Evolutionary conservation across 2,797 vertebrate genomes (phyloP), one percentile per base, ranked within the genome.

Genomic region (Coilia nasus): DNA sequence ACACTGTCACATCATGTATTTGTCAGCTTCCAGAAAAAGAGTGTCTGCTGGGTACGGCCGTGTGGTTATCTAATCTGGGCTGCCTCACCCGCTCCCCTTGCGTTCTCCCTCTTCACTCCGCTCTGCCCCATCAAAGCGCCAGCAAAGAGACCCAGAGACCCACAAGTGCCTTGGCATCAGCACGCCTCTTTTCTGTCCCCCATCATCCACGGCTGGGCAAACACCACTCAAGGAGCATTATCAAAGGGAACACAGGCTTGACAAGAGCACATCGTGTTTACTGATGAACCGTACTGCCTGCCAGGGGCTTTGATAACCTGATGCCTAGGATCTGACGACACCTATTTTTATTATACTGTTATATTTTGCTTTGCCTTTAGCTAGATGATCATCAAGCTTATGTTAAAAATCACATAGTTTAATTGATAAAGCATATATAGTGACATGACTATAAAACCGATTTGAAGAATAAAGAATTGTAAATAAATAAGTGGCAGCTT

Each of bases 21-120:
- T 87, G 83, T 86, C 88, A 86, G 88, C 81, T 83, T 85, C 85
- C 90, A 87, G 91, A 92, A 88, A 83, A 90, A 93, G 85, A 86
- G 89, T 88, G 90, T 87, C 90, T 9, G 50, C 1, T 87, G 89
- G 84, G 84, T 83, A 85, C 87, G 44, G 88, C 64, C 50, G 87
- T 88, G 87, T 88, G 88, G 87, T 81, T 83, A 87, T 87, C 88
- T 82, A 81, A 88, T 85, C 83, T 85, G 88, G 90, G 87, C 89
- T 83, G 86, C 89, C 85, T 88, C 83, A 83, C 59, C 83, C 85
- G 47, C 57, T 64, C 15, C 75, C 2, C 50, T 54, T 54, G 50
- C 50, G 14, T 54, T 14, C 31, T 41, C 71, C 7, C 25, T n/a
- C 31, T 0, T 31, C 75, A 35, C 81, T 84, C 78, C 35, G 15